phyloP scores from a whole-genome alignment of 2,113 vertebrate genomes.

The Vanacampus margaritifer region DNA sequence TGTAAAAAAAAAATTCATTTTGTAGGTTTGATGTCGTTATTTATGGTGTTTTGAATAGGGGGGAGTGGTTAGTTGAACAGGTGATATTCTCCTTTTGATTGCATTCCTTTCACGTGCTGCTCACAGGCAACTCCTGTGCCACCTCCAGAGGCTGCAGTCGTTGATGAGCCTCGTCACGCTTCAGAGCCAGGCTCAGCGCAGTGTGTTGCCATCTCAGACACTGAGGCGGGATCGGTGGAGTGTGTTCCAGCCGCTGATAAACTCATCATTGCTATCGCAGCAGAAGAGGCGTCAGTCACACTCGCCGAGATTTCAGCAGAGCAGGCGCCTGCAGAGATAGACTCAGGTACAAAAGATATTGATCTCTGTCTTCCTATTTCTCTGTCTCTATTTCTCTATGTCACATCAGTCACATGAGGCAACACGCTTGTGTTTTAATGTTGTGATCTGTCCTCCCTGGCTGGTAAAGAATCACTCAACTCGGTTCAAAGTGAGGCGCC shows the following conservation, averaged over 20 bases:
- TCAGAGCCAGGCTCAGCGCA: constrained; percentile 23
- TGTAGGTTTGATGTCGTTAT: neutral
- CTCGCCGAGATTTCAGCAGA: constrained; percentile 21
- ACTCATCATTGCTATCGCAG: constrained; percentile 18
- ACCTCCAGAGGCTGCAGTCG: neutral
- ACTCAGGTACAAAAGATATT: constrained; percentile 41
- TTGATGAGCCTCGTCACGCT: constrained; percentile 15
- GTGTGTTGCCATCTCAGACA: constrained; percentile 18
- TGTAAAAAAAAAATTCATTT: neutral
- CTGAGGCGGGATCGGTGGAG: constrained; percentile 20
- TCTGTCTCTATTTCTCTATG: constrained; percentile 23
- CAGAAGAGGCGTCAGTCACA: constrained; percentile 34
- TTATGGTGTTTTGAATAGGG: neutral
- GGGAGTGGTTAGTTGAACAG: neutral
- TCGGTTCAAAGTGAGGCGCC: constrained; percentile 16
- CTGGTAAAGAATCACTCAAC: constrained; percentile 10
- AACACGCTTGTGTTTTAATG: constrained; percentile 10
- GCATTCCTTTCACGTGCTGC: neutral
- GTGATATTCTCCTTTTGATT: neutral
- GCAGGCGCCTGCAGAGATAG: constrained; percentile 30
- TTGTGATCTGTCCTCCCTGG: constrained; percentile 4
- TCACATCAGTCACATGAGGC: constrained; percentile 16
- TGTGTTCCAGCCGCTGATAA: constrained; percentile 33
- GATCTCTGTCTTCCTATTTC: constrained; percentile 17
- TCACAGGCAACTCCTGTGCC: constrained; percentile 2